Base-by-base conservation (phyloP, 2,888 invertebrate species). In the Drosophila affinis region DNA sequence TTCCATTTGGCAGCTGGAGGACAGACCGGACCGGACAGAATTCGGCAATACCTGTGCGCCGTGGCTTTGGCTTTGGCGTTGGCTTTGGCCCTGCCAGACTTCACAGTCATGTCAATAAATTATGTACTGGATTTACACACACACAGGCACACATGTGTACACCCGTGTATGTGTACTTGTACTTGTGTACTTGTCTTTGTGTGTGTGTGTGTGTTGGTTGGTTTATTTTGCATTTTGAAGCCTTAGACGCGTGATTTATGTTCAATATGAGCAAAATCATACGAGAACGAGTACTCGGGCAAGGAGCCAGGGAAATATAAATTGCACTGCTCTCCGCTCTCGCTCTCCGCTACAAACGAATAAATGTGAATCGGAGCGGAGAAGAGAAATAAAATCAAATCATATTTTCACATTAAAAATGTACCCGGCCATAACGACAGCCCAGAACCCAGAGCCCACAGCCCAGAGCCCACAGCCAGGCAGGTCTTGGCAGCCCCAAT, bases 231-330 rank as follows among this genome's bases (percentile, higher is more conserved):
- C 73, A 81, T 76, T 67, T 67, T 56, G 67, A 64, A 68, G 75
- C 68, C 87, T 81, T 87, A 83, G 88, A 67, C 81, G 58, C 55
- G 70, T 83, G 82, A 88, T 88, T 88, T 87, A 88, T 84, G 87
- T 75, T 80, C 84, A 80, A 78, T 81, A 69, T 72, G 75, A 79
- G 77, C 75, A 72, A 72, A 39, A 39, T 39, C 39, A 39, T 39
- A 21, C 21, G 21, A 21, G 21, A n/a, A 3, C 39, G n/a, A 7
- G 39, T 39, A n/a, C 39, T 39, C 39, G 3, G 6, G 14, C 4
- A 63, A 75, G 69, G 78, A 75, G 72, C 80, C 80, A 80, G 72
- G 62, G 55, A 76, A 75, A 59, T 69, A 51, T 45, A 57, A 88
- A 89, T 89, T 84, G 78, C 75, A 77, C 72, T 39, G 39, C 78